Conservation (phyloP, 2,888 invertebrate genomes). For the Xestia rhomboidea region DNA sequence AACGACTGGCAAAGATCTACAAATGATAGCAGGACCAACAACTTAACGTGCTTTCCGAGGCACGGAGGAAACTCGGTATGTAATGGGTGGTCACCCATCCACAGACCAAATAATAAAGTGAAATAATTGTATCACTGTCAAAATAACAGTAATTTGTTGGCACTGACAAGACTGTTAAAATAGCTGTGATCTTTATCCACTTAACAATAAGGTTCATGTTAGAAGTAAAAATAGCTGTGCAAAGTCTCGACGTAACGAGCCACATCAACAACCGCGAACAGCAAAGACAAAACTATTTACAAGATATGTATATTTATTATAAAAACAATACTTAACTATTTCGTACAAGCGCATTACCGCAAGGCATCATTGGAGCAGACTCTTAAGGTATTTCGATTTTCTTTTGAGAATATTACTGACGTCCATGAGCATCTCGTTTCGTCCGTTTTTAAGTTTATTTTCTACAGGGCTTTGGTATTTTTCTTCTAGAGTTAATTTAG, state of each 20-base stretch:
- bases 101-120: no score
- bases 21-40: no score
- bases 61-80: no score
- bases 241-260: conserved; percentile 6
- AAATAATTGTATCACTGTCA: background rate
- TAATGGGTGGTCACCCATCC: no score
- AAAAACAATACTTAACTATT: conserved; percentile 65
- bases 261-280: conserved; percentile 48
- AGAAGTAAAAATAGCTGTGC: background rate
- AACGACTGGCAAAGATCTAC: no score
- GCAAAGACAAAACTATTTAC: conserved; percentile 73
- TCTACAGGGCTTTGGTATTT: conserved; percentile 84
- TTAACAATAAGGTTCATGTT: background rate
- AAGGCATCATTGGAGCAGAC: conserved; percentile 81
- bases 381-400: conserved; percentile 90
- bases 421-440: conserved; percentile 87
- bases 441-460: conserved; percentile 87
- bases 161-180: background rate
- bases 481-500: conserved; percentile 78
- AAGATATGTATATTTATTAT: conserved; percentile 77
- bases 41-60: no score
- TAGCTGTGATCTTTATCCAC: background rate
- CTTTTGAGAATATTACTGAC: conserved; percentile 88
- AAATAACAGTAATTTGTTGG: background rate
- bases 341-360: conserved; percentile 63